A percentile compares a stretch with the other conserved stretches of the same genome.
Conservation (phyloP, 2,113 vertebrate species). For the Trochalopteron elliotii region DNA sequence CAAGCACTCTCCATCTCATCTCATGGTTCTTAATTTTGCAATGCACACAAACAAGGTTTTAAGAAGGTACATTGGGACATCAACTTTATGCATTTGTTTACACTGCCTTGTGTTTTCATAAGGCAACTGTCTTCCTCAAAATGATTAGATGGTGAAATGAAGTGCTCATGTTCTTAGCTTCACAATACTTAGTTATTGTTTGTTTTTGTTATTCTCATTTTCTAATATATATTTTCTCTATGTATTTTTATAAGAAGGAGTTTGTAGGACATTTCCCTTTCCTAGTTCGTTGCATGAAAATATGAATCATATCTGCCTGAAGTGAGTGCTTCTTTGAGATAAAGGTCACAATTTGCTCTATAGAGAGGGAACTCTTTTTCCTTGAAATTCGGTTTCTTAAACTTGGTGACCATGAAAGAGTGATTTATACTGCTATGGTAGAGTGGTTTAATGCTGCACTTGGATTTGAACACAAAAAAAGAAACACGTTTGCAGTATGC, state of each 20-base stretch:
- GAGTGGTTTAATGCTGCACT: conserved; percentile 45
- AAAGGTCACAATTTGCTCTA: conserved; percentile 71
- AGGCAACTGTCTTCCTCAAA: background rate
- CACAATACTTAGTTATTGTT: background rate
- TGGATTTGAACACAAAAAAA: conserved; percentile 48
- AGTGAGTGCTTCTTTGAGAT: conserved; percentile 55
- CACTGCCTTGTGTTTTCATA: background rate
- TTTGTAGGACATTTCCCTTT: background rate
- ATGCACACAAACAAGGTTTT: background rate
- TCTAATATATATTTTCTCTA: background rate
- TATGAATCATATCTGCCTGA: conserved; percentile 34
- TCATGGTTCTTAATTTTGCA: background rate
- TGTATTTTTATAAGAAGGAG: background rate
- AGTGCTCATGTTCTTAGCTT: background rate
- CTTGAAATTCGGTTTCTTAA: conserved; percentile 63
- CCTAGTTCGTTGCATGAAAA: background rate
- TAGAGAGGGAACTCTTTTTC: conserved; percentile 37
- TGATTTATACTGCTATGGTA: conserved; percentile 69
- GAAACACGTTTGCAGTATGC: background rate
- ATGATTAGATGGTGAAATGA: background rate
- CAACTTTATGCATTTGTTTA: background rate
- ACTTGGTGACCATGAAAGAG: conserved; percentile 67
- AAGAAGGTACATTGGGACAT: background rate
- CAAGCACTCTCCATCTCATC: background rate
- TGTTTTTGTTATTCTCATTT: background rate